Evolutionary conservation across 2,113 vertebrate species (phyloP).

Genomic region (Ailuropoda melanoleuca): DNA sequence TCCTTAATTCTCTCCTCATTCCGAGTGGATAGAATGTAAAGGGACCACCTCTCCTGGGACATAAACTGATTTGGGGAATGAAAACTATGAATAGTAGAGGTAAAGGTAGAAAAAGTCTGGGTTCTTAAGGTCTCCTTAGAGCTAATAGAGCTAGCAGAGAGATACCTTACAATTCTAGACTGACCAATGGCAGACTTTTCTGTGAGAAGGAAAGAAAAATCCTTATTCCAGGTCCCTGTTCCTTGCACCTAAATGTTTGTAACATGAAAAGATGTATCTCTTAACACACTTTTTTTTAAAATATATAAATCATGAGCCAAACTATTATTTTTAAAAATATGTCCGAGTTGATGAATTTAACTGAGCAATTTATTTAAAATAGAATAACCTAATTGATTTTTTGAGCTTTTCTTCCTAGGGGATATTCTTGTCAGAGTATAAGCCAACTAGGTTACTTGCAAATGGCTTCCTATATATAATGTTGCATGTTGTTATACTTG

Average conservation of each 20-base stretch:
- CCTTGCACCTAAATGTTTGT: not conserved
- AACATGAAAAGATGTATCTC: not conserved
- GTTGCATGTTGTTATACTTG: not conserved
- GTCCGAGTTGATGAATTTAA: not conserved
- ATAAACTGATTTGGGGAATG: not conserved
- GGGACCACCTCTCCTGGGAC: not conserved
- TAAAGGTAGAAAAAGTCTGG: not conserved
- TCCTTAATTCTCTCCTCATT: not conserved
- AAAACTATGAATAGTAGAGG: not conserved
- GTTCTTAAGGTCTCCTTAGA: not conserved
- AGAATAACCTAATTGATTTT: not conserved
- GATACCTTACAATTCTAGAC: not conserved
- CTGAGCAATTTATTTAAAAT: not conserved
- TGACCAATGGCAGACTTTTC: not conserved
- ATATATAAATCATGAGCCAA: not conserved
- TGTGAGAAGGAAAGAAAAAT: not conserved
- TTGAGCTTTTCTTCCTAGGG: no score
- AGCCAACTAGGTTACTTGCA: not conserved
- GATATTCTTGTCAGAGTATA: not conserved
- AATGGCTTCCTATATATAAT: not conserved
- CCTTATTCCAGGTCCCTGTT: not conserved
- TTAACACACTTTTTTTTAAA: not conserved
- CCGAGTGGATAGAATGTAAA: not conserved
- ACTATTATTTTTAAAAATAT: not conserved
- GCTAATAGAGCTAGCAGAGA: not conserved